Evolutionary conservation across 2,797 vertebrate species (phyloP).

Genomic region (Spheniscus humboldti): DNA sequence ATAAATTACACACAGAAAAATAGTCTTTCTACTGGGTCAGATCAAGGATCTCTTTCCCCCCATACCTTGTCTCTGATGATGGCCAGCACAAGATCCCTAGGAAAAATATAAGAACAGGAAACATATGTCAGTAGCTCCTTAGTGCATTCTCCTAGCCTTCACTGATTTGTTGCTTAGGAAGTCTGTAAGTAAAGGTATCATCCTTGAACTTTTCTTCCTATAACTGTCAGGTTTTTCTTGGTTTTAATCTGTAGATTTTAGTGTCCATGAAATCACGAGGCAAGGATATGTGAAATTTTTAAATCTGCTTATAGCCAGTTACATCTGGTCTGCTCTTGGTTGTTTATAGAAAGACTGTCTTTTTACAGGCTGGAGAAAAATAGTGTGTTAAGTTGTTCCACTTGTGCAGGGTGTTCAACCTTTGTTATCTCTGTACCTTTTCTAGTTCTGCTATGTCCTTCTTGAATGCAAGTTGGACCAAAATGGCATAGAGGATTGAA

Average conservation of each 20-base stretch:
- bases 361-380: background rate
- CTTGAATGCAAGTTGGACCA: background rate
- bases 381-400: background rate
- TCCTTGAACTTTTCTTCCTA: background rate
- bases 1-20: background rate
- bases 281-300: background rate
- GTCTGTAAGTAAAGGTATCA: background rate
- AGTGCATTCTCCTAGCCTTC: background rate
- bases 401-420: background rate
- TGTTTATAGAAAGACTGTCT: background rate
- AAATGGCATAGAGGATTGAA: background rate
- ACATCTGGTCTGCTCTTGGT: background rate
- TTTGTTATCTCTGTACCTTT: background rate
- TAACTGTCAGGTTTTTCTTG: background rate
- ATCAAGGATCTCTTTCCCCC: background rate
- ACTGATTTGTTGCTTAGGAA: background rate
- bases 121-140: accelerated
- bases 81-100: background rate
- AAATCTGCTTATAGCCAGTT: background rate
- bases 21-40: background rate
- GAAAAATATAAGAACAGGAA: background rate
- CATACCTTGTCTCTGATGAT: background rate
- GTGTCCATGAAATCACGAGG: background rate
- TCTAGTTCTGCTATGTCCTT: background rate
- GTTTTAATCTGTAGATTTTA: background rate